A percentile compares a stretch with the other conserved stretches of the same genome.
phyloP scores from a whole-genome alignment of 2,888 invertebrate genomes.

The Leucoma salicis region DNA sequence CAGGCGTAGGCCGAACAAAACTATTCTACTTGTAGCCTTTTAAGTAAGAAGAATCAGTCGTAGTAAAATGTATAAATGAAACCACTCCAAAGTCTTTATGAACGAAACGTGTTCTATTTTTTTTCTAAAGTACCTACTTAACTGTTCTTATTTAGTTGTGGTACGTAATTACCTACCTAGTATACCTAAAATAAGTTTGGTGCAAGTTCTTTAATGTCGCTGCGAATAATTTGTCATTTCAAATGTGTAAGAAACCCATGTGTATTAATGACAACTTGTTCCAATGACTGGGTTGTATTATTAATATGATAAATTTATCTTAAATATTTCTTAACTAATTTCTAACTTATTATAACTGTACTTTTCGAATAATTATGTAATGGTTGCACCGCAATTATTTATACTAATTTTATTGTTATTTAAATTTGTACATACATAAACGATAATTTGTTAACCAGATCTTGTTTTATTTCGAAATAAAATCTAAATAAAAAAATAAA shows the following conservation, averaged over 20 bases:
- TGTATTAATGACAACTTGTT: conserved; percentile 71
- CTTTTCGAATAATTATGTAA: conserved; percentile 15
- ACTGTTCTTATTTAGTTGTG: too few species aligned
- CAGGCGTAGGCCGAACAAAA: conserved; percentile 46
- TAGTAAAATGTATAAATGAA: conserved; percentile 15
- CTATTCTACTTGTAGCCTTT: conserved; percentile 26
- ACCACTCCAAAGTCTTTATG: conserved; percentile 9
- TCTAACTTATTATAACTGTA: conserved; percentile 26
- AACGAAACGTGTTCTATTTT: not conserved
- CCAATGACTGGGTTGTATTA: conserved; percentile 65
- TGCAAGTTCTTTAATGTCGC: conserved; percentile 50
- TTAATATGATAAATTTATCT: conserved; percentile 10
- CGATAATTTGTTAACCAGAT: conserved; percentile 39
- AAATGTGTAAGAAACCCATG: conserved; percentile 5
- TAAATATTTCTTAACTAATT: conserved; percentile 12
- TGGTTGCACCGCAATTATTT: conserved; percentile 32
- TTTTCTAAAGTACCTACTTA: conserved; percentile 5
- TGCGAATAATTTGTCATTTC: conserved; percentile 76
- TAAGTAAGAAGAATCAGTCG: not conserved
- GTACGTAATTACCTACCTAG: conserved; percentile 13
- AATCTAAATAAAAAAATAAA: too few species aligned
- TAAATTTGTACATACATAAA: conserved; percentile 40
- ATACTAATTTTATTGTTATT: conserved; percentile 40
- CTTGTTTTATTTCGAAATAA: conserved; percentile 30
- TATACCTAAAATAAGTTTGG: conserved; percentile 35